Base-by-base conservation (phyloP, 2,113 vertebrate species). In the Capra hircus region DNA sequence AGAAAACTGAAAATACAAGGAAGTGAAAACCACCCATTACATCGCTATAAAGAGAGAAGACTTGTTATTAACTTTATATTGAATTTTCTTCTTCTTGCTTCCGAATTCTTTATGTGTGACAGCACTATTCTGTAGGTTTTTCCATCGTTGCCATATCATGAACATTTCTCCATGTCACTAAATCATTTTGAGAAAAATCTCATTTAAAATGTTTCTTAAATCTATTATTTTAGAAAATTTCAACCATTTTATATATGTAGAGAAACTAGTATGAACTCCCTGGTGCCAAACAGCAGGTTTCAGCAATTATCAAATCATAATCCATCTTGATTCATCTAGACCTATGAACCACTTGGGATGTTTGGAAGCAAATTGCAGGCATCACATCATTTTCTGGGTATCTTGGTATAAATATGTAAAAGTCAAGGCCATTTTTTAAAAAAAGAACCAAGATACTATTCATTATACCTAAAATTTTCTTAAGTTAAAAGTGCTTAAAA, bases 401-500 rank as follows among this genome's bases (percentile, higher is more conserved):
- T 52, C 90, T 94, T 40, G 60, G 2, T 87, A n/a, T 88, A 91
- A 88, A 94, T 91, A 95, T 93, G 90, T 96, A 88, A 94, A 96
- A 94, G 28, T 50, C 53, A 91, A 77, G 88, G 14, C 15, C 30
- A 55, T 81, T 95, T 95, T 93, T 80, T 7, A 13, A 21, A 59
- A 88, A 78, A 84, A 40, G 48, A 52, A 96, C 28, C 62, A 55
- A 91, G 89, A 80, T 90, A 21, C 7, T 28, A 74, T 52, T 90
- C 83, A 80, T 74, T 40, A 71, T 14, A 87, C 25, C 6, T 89
- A 84, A 96, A 86, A 57, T 55, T 4, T 88, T 52, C 27, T 19
- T 77, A 83, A 77, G 50, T 59, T 92, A 91, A 78, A 60, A 48
- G 17, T 77, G 71, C 15, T 59, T 94, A 30, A 28, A 74, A 57